A percentile compares a stretch with the other conserved stretches of the same genome.
These are phyloP conservation scores for Andricus curvator DNA, from an alignment of 2,888 invertebrate species.

Conservation along the genomic window DNA sequence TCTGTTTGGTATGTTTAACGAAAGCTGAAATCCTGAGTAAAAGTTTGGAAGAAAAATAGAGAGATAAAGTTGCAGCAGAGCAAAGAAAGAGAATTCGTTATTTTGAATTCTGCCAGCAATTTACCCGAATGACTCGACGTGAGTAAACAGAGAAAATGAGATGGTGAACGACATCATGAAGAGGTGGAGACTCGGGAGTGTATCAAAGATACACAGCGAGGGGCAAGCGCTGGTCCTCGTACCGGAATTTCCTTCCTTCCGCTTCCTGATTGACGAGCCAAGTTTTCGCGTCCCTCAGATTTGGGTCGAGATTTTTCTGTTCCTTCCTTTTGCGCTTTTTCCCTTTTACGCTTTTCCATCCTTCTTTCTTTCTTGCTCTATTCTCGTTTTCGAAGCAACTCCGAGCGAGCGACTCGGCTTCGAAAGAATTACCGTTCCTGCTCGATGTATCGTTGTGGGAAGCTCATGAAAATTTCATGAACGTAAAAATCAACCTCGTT, in stretches of 20 bases:
- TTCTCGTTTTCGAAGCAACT: constrained; percentile 50
- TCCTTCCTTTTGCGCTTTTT: constrained; percentile 47
- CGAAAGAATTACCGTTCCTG: constrained; percentile 53
- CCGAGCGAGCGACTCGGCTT: constrained; percentile 49
- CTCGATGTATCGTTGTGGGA: constrained; percentile 60
- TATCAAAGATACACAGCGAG: constrained; percentile 70
- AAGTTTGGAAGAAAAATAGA: constrained; percentile 54
- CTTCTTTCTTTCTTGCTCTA: constrained; percentile 46
- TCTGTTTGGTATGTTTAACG: constrained; percentile 43
- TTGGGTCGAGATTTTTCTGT: constrained; percentile 72
- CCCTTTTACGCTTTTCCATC: constrained; percentile 46
- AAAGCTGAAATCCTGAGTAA: constrained; percentile 48
- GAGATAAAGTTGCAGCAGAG: constrained; percentile 48
- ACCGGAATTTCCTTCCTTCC: constrained; percentile 77
- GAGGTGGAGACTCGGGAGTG: constrained; percentile 55
- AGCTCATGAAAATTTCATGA: constrained; percentile 73
- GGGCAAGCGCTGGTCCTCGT: constrained; percentile 69
- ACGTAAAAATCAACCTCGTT: constrained; percentile 59
- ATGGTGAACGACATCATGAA: constrained; percentile 49
- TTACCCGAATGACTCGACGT: constrained; percentile 36
- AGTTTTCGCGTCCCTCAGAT: constrained; percentile 75
- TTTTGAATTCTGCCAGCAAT: constrained; percentile 40
- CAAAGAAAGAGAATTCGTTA: constrained; percentile 33
- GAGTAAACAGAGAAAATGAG: constrained; percentile 62
- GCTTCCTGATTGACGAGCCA: constrained; percentile 76